Percentiles rank a stretch among this genome's conserved stretches.
phyloP scores from a whole-genome alignment of 2,797 vertebrate genomes.

The Chiroxiphia lanceolata region DNA sequence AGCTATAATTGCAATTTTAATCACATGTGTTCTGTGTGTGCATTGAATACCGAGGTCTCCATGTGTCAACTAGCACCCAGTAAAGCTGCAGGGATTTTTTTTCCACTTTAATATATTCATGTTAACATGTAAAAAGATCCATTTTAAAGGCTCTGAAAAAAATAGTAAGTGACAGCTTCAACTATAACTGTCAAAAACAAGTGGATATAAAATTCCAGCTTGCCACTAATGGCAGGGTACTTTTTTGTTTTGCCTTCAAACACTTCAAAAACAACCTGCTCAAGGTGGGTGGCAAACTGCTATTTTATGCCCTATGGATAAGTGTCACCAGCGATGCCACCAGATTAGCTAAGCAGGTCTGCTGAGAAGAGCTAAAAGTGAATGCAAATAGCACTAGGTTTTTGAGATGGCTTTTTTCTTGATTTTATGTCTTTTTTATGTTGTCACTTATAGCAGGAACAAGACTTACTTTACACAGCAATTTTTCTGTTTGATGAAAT shows the following conservation, averaged over 20 bases:
- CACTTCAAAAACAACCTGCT: constrained; percentile 57
- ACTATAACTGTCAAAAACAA: constrained; percentile 68
- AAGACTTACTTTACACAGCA: neutral
- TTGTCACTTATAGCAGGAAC: neutral
- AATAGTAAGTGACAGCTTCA: constrained; percentile 55
- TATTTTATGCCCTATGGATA: constrained; percentile 28
- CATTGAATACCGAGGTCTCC: constrained; percentile 45
- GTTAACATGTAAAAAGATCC: constrained; percentile 63
- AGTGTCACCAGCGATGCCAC: constrained; percentile 36
- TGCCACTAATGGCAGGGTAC: constrained; percentile 69
- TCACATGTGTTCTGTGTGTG: constrained; percentile 23
- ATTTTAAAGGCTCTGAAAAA: constrained; percentile 59
- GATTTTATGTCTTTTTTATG: neutral
- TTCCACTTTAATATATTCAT: constrained; percentile 56
- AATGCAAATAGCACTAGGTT: neutral
- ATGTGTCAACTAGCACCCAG: constrained; percentile 52
- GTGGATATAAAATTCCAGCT: constrained; percentile 67
- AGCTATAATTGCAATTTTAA: constrained; percentile 63
- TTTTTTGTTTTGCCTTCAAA: constrained; percentile 68
- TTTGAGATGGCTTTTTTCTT: neutral
- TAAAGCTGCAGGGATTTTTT: constrained; percentile 63
- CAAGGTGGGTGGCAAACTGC: constrained; percentile 66
- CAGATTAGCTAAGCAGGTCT: constrained; percentile 19
- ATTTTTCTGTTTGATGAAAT: neutral
- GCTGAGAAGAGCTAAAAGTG: neutral